Evolutionary conservation across 2,888 invertebrate species (phyloP).

Genomic region (Pogonocherus hispidulus): DNA sequence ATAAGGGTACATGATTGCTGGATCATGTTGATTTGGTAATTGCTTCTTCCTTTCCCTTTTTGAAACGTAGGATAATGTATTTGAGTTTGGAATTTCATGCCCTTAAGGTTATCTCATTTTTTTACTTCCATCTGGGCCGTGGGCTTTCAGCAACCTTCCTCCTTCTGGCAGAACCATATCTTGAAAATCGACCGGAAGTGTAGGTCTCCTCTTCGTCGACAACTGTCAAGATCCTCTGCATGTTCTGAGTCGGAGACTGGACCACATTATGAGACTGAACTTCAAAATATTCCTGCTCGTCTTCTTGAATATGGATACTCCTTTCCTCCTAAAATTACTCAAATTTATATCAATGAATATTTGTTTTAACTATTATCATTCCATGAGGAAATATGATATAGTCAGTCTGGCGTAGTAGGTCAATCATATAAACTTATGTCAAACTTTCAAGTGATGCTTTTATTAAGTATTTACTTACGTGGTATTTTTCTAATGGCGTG

Average conservation of each 20-base stretch:
- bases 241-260: slow-evolving; percentile 10
- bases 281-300: not conserved
- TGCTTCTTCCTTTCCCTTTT: no score
- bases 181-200: slow-evolving; percentile 54
- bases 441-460: no score
- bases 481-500: not conserved
- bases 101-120: not conserved
- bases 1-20: no score
- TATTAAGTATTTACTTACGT: no score
- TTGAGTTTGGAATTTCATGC: no score
- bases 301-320: slow-evolving; percentile 36
- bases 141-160: slow-evolving; percentile 52
- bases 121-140: slow-evolving; percentile 59
- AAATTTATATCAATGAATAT: not conserved
- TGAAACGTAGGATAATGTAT: no score
- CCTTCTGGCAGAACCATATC: slow-evolving; percentile 54
- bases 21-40: no score
- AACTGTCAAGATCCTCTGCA: slow-evolving; percentile 53
- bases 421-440: no score
- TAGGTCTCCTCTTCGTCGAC: slow-evolving; percentile 57
- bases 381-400: no score
- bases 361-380: slow-evolving; percentile 12
- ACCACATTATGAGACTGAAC: not conserved
- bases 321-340: slow-evolving; percentile 32
- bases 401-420: no score